These are phyloP conservation scores for Lutraria lutraria DNA, from an alignment of 2,888 invertebrate species.

Conservation along the genomic window DNA sequence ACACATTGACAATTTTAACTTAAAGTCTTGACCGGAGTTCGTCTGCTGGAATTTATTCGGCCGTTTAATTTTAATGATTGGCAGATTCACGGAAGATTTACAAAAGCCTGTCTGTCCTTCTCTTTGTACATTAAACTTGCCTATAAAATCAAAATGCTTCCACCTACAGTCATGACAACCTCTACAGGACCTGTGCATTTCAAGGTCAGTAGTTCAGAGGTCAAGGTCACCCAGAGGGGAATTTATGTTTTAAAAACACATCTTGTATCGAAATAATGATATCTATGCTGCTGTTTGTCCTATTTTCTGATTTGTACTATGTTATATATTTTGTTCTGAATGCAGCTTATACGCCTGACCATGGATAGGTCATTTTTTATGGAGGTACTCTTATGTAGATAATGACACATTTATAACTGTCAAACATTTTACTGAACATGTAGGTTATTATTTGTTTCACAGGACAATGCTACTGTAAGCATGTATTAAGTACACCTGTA, in stretches of 20 bases:
- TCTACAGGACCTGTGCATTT: no score
- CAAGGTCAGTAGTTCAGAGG: no score
- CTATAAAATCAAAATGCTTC: no score
- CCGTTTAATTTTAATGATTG: no score
- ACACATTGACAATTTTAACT: no score
- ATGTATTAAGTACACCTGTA: not conserved
- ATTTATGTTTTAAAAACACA: not conserved
- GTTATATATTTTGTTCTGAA: not conserved
- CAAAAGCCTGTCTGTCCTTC: no score
- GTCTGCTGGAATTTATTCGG: no score
- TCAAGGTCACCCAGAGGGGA: no score
- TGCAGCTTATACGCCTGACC: constrained; percentile 12
- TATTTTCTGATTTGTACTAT: not conserved
- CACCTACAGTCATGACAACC: no score
- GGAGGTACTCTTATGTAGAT: not conserved
- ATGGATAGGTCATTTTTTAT: constrained; percentile 22
- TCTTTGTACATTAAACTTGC: no score
- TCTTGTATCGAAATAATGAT: not conserved
- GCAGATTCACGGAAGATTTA: no score
- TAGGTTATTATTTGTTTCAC: not conserved
- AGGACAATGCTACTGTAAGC: not conserved
- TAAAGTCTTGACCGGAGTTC: no score
- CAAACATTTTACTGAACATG: not conserved
- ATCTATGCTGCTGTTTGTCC: not conserved
- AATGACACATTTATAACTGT: not conserved